These are phyloP conservation scores for Aphelenchoides besseyi DNA, from an alignment of 1,140 invertebrate genomes.

Conservation along the genomic window DNA sequence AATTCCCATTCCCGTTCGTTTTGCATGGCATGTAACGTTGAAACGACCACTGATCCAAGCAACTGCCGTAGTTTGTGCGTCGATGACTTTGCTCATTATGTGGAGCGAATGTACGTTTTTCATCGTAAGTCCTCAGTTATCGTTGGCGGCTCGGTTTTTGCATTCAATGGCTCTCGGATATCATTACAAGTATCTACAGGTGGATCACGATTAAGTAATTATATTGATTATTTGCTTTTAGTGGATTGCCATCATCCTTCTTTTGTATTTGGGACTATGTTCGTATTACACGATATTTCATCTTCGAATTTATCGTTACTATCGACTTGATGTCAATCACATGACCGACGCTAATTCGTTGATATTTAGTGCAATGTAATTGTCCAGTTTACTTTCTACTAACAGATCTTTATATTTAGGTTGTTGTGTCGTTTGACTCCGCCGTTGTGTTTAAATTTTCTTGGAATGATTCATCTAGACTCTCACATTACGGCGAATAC, in stretches of 20 bases:
- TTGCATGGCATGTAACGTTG: slow-evolving; percentile 46
- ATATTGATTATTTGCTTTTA: slow-evolving; percentile 59
- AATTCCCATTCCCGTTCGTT: slow-evolving; percentile 24
- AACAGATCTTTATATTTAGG: slow-evolving; percentile 66
- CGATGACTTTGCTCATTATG: slow-evolving; percentile 82
- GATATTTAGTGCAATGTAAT: slow-evolving; percentile 87
- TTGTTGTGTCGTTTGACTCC: slow-evolving; percentile 92
- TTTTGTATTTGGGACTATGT: slow-evolving; percentile 91
- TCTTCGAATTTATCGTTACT: slow-evolving; percentile 89
- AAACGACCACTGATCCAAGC: slow-evolving; percentile 67
- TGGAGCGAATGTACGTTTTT: slow-evolving; percentile 99
- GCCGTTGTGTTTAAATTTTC: slow-evolving; percentile 95
- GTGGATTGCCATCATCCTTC: slow-evolving; percentile 81
- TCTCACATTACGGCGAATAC: slow-evolving; percentile 83
- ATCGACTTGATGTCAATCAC: slow-evolving; percentile 92
- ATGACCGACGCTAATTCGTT: slow-evolving; percentile 97
- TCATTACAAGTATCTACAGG: slow-evolving; percentile 91
- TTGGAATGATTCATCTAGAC: slow-evolving; percentile 95
- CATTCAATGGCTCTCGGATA: slow-evolving; percentile 76
- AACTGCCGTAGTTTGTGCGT: slow-evolving; percentile 72
- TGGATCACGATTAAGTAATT: slow-evolving; percentile 65
- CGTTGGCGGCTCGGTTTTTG: slow-evolving; percentile 88
- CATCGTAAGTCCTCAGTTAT: slow-evolving; percentile 80
- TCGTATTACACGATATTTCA: slow-evolving; percentile 95
- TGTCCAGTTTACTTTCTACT: slow-evolving; percentile 1